Percentiles rank a stretch among this genome's conserved stretches.
Conservation (phyloP, 2,113 vertebrate genomes). For the Dunckerocampus dactyliophorus region DNA sequence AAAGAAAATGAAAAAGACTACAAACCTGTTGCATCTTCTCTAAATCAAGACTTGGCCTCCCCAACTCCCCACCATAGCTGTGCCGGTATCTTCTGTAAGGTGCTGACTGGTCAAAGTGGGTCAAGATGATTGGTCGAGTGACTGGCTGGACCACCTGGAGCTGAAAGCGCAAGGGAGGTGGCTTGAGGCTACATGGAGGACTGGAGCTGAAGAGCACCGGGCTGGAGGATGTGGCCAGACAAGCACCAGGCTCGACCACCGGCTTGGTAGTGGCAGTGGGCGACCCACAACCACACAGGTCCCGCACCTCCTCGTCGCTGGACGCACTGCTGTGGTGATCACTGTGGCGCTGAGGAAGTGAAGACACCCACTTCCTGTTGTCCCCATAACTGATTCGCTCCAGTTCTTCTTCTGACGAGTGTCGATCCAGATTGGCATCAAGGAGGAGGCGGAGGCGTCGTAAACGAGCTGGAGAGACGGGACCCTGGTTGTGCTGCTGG, state of each 20-base stretch:
- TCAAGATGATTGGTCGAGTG: slow-evolving; percentile 77
- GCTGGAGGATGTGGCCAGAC: slow-evolving; percentile 72
- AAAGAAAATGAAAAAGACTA: slow-evolving; percentile 1
- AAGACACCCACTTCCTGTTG: slow-evolving; percentile 79
- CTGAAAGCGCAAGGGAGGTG: slow-evolving; percentile 70
- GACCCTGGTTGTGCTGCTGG: slow-evolving; percentile 85
- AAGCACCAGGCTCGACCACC: slow-evolving; percentile 33
- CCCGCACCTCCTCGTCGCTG: slow-evolving; percentile 89
- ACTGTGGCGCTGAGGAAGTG: slow-evolving; percentile 64
- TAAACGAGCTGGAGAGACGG: slow-evolving; percentile 74
- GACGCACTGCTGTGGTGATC: slow-evolving; percentile 80
- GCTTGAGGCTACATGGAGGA: slow-evolving; percentile 82
- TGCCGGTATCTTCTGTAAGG: slow-evolving; percentile 83
- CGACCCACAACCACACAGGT: slow-evolving; percentile 70
- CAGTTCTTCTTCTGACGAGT: slow-evolving; percentile 88
- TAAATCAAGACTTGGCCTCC: slow-evolving; percentile 86
- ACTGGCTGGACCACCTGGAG: slow-evolving; percentile 65
- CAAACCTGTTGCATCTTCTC: slow-evolving; percentile 95
- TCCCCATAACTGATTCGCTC: slow-evolving; percentile 82
- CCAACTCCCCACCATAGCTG: slow-evolving; percentile 70
- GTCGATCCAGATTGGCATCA: slow-evolving; percentile 81
- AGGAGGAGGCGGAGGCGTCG: slow-evolving; percentile 77
- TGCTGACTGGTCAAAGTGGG: slow-evolving; percentile 80
- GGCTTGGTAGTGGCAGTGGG: slow-evolving; percentile 49
- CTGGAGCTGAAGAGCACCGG: slow-evolving; percentile 87